Evolutionary conservation across 2,888 invertebrate genomes (phyloP).

Genomic region (Agonum fuliginosum): DNA sequence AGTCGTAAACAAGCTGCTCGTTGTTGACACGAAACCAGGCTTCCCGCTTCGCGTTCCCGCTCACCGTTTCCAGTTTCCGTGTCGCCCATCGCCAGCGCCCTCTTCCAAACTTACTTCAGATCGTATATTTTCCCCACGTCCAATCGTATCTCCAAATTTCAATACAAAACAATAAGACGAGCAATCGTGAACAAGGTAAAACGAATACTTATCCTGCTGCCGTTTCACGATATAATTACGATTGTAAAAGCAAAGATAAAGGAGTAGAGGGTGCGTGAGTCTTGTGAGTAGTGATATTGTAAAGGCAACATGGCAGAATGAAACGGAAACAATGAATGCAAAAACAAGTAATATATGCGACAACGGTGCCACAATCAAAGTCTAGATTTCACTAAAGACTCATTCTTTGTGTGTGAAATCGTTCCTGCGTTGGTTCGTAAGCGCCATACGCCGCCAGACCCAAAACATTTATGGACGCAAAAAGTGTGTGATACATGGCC

Average conservation of each 20-base stretch:
- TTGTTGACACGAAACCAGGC: slow-evolving; percentile 3
- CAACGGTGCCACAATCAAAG: slow-evolving; percentile 51
- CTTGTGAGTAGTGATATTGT: not conserved
- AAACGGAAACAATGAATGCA: slow-evolving; percentile 44
- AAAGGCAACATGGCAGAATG: slow-evolving; percentile 10
- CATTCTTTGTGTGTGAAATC: slow-evolving; percentile 49
- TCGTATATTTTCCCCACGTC: not conserved
- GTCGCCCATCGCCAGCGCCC: no score
- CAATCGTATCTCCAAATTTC: not conserved
- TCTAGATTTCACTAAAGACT: slow-evolving; percentile 52
- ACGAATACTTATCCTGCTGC: no score
- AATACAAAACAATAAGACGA: not conserved
- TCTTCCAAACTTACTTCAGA: not conserved
- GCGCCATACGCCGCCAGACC: slow-evolving; percentile 14
- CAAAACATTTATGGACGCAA: slow-evolving; percentile 64
- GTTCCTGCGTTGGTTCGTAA: slow-evolving; percentile 49
- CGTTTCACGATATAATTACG: no score
- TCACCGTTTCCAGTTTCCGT: no score
- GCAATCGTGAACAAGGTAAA: not conserved
- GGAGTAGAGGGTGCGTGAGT: not conserved
- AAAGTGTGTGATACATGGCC: slow-evolving; percentile 65
- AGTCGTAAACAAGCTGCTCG: slow-evolving; percentile 35
- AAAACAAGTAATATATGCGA: slow-evolving; percentile 51
- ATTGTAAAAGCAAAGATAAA: not conserved
- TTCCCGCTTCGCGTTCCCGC: not conserved